Evolutionary conservation across 2,888 invertebrate genomes (phyloP), one percentile per base, ranked within the genome.

Genomic region (Agonopterix arenella): DNA sequence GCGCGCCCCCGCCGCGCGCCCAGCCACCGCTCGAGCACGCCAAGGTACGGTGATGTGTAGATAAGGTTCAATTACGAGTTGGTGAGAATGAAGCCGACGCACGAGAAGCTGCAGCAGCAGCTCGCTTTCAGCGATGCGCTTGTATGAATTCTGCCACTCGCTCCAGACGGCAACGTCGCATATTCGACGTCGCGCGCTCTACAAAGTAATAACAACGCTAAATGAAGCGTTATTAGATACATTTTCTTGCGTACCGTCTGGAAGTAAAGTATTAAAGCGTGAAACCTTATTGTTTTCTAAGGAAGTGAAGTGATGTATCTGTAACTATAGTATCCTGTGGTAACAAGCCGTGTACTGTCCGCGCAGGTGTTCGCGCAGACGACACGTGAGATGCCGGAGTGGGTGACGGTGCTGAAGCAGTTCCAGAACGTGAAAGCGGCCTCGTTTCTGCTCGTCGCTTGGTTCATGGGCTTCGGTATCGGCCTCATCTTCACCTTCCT

Each of bases 381-480:
- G 45, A 96, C 95, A 44, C 91, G 95, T 55, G 94, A 96, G 83
- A 93, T 98, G 83, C 97, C 97, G 5, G 96, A 98, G 86, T 98
- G 98, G 98, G 91, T 97, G 65, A 94, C 96, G 1, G 97, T 98
- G 48, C 86, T 98, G 62, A 93, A 94, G 56, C 95, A 97, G 72
- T 97, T 97, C 82, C 96, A 95, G 68, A 95, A 96, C 75, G 83
- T 97, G 50, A 97, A 97, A 77, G 97, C 97, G 58, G 95, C 95
- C 10, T 96, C 97, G 1, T 97, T 98, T 79, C 91, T 99, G 46
- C 96, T 98, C 77, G 97, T 98, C 37, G 97, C 98, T 46, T 98
- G 98, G 97, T 98, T 97, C 84, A 98, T 99, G 98, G 99, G 99
- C 50, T 97, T 98, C 74, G 99, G 99, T 49, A 98, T 99, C 68